A percentile compares a stretch with the other conserved stretches of the same genome.
Conservation (phyloP, 1,140 invertebrate species). For the Philopotamus ludificatus region DNA sequence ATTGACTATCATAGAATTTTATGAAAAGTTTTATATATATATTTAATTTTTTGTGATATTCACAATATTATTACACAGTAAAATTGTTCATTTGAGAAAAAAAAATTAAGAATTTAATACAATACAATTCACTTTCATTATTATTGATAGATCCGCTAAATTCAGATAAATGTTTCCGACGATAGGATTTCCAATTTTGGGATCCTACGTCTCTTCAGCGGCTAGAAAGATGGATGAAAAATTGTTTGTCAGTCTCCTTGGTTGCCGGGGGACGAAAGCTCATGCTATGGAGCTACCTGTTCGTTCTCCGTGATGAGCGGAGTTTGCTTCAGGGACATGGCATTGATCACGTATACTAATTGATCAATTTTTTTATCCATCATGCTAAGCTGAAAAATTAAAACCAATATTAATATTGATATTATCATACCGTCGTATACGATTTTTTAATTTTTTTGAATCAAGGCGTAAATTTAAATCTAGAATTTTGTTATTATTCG, state of each 20-base stretch:
- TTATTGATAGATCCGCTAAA: no score
- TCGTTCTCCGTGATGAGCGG: constrained; percentile 44
- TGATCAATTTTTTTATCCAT: constrained; percentile 74
- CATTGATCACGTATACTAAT: constrained; percentile 64
- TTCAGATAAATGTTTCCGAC: constrained; percentile 22
- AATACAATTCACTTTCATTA: background rate
- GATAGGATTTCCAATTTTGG: constrained; percentile 19
- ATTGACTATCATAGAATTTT: no score
- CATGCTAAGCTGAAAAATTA: constrained; percentile 60
- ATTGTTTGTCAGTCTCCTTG: constrained; percentile 32
- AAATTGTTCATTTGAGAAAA: no score
- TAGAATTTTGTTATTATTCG: no score
- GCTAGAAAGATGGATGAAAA: background rate
- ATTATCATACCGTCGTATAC: no score
- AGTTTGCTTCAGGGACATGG: constrained; percentile 61
- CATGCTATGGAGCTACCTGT: constrained; percentile 29
- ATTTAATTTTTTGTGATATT: no score
- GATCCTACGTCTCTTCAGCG: background rate
- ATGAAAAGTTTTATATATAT: no score
- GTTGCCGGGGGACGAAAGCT: constrained; percentile 18
- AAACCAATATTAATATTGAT: no score
- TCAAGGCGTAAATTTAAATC: no score
- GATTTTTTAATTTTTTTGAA: no score
- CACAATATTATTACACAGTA: no score
- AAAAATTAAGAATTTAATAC: background rate